A percentile compares a stretch with the other conserved stretches of the same genome.
These are phyloP conservation scores for Ptychoptera contaminata DNA, from an alignment of 2,888 invertebrate species.

Conservation along the genomic window DNA sequence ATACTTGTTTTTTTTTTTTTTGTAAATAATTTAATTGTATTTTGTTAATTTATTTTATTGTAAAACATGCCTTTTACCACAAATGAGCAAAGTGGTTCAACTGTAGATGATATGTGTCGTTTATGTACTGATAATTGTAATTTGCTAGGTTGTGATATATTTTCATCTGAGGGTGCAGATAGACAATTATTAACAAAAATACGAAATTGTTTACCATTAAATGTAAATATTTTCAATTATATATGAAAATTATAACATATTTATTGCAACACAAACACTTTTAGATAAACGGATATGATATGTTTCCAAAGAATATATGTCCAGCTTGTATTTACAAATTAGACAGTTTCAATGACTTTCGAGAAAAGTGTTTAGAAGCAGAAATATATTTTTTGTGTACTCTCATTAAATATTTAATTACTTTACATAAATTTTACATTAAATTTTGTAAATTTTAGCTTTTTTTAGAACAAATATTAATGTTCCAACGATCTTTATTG, in stretches of 20 bases:
- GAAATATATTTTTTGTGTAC: slow-evolving; percentile 32
- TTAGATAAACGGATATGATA: slow-evolving; percentile 37
- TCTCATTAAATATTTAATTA: too few relatives aligned
- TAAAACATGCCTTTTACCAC: too few relatives aligned
- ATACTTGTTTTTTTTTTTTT: too few relatives aligned
- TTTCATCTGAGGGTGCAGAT: slow-evolving; percentile 31
- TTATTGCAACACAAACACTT: too few relatives aligned
- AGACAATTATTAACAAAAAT: slow-evolving; percentile 41
- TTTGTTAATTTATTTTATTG: too few relatives aligned
- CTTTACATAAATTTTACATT: too few relatives aligned
- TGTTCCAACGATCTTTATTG: slow-evolving; percentile 13
- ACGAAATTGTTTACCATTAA: slow-evolving; percentile 37
- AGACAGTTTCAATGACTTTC: slow-evolving; percentile 38
- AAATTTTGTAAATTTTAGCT: slow-evolving; percentile 11
- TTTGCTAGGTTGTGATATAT: slow-evolving; percentile 30
- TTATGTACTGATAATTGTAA: slow-evolving; percentile 30
- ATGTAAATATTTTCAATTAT: slow-evolving; percentile 25
- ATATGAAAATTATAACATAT: too few relatives aligned
- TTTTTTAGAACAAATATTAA: slow-evolving; percentile 16
- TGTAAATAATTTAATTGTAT: too few relatives aligned
- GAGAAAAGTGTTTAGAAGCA: slow-evolving; percentile 37
- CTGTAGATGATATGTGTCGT: slow-evolving; percentile 20
- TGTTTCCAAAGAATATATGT: slow-evolving; percentile 41
- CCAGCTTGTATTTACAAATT: slow-evolving; percentile 28
- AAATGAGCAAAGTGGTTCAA: too few relatives aligned